Evolutionary conservation across 1,140 invertebrate species (phyloP), one percentile per base, ranked within the genome.

Genomic region (Sinella curviseta): DNA sequence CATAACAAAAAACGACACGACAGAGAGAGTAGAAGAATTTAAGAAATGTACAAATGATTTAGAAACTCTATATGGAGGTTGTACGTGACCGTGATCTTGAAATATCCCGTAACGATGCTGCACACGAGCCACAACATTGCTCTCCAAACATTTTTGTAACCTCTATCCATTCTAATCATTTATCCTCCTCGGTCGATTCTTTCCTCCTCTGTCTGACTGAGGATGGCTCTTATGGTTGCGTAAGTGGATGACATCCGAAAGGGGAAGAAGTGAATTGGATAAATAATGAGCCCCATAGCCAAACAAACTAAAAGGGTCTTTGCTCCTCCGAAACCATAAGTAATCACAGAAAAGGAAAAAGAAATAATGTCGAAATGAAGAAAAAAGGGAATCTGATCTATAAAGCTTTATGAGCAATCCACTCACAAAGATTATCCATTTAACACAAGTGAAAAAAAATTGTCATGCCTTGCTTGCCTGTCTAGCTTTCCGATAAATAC

Each of bases 41-140:
- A n/a, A n/a, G n/a, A n/a, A n/a, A n/a, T n/a, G n/a, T n/a, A n/a
- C n/a, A n/a, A n/a, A n/a, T n/a, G n/a, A n/a, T n/a, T n/a, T n/a
- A n/a, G n/a, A n/a, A n/a, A n/a, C n/a, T n/a, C n/a, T n/a, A n/a
- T n/a, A n/a, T n/a, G n/a, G n/a, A n/a, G n/a, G n/a, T 30, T 30
- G 31, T 70, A 70, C 65, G 65, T 70, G 65, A 70, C 65, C 65
- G 30, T 70, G 65, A 70, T 70, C 65, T 70, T 70, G 65, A 31
- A 70, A 31, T 16, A 30, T 70, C 12, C 26, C 26, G n/a, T 65
- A 33, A 14, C 31, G n/a, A n/a, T n/a, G n/a, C n/a, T 26, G 24
- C 14, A 26, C 57, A 65, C 57, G 57, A 65, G 57, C 57, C 57
- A 65, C 57, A 65, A 65, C 8, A 65, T 65, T 12, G 24, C 8